phyloP scores from a whole-genome alignment of 2,797 vertebrate species.

The Lacerta bilineata region DNA sequence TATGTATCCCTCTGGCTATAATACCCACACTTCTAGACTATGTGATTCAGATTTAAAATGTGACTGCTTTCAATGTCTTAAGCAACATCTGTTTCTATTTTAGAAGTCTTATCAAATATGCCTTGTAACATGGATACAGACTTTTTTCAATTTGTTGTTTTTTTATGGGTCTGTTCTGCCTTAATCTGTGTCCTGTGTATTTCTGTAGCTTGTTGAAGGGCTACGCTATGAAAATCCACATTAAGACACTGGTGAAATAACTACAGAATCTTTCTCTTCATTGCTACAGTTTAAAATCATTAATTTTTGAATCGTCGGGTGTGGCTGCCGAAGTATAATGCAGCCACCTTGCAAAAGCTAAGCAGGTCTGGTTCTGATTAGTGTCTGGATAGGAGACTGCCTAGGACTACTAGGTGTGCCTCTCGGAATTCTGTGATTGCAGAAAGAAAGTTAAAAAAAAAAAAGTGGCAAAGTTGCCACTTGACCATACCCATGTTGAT shows the following conservation, averaged over 20 bases:
- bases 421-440: background rate
- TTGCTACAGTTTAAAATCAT: slow-evolving; percentile 18
- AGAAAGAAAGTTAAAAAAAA: background rate
- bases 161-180: background rate
- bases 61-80: slow-evolving; percentile 16
- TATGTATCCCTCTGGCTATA: slow-evolving; percentile 12
- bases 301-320: slow-evolving; percentile 34
- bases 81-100: background rate
- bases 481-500: background rate
- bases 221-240: slow-evolving; percentile 71
- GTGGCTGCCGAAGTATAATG: slow-evolving; percentile 50
- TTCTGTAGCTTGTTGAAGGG: slow-evolving; percentile 74
- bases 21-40: slow-evolving; percentile 25
- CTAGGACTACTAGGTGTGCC: background rate
- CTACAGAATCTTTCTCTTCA: slow-evolving; percentile 15
- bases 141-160: background rate
- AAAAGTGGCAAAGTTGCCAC: background rate
- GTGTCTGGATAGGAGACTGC: background rate
- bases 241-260: slow-evolving; percentile 70
- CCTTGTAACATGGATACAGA: background rate
- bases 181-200: slow-evolving; percentile 56
- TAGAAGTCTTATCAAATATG: background rate
- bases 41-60: background rate
- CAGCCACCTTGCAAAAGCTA: background rate
- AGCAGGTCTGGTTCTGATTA: background rate